These are phyloP conservation scores for Lagorchestes hirsutus DNA, from an alignment of 2,797 vertebrate species.

Conservation along the genomic window DNA sequence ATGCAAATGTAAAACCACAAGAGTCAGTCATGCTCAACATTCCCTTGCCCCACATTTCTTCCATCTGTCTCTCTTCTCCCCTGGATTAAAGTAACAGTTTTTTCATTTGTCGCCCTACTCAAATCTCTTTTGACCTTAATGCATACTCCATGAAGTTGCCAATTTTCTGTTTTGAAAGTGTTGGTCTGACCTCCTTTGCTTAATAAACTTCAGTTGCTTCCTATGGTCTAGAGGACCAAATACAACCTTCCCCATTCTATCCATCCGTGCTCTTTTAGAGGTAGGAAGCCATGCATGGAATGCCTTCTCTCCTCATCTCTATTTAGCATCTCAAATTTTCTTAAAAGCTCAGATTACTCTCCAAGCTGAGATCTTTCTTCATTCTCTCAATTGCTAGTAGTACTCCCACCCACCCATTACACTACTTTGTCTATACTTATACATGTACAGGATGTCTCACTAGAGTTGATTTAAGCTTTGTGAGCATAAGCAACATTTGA, in stretches of 20 bases:
- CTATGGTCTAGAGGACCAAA: background rate
- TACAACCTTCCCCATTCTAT: background rate
- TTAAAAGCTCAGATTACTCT: background rate
- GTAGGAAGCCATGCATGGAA: background rate
- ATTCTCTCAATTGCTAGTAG: background rate
- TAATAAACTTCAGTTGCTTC: background rate
- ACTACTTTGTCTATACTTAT: background rate
- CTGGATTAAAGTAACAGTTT: background rate
- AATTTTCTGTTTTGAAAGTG: background rate
- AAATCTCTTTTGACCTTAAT: background rate
- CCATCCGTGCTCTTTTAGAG: background rate
- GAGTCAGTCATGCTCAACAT: background rate
- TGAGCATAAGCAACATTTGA: background rate
- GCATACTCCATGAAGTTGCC: background rate
- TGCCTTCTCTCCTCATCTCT: background rate
- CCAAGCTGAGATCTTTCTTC: background rate
- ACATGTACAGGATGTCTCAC: background rate
- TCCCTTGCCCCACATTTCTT: background rate
- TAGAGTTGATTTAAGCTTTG: background rate
- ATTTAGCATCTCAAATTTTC: background rate
- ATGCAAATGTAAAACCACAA: background rate
- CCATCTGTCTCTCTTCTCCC: background rate
- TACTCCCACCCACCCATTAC: background rate
- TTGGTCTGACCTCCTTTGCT: background rate
- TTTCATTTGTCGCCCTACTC: background rate